phyloP scores from a whole-genome alignment of 2,797 vertebrate genomes.

The Etheostoma nigrum region DNA sequence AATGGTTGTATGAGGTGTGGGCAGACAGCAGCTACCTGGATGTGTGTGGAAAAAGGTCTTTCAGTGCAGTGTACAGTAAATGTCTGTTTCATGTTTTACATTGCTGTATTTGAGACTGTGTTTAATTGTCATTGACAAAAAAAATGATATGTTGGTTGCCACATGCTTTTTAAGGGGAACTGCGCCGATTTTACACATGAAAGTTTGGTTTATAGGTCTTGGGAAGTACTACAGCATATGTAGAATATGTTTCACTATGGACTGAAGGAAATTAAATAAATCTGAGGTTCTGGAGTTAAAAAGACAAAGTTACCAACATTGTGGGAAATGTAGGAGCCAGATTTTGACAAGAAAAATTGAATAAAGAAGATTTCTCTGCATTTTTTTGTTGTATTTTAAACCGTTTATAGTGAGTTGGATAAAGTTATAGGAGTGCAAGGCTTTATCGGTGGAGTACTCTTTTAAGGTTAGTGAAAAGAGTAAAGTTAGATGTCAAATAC shows the following conservation, averaged over 20 bases:
- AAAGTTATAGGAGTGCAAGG: neutral
- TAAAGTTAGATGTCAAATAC: neutral
- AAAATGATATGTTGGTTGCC: neutral
- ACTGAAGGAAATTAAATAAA: neutral
- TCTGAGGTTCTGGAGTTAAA: neutral
- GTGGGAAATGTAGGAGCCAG: neutral
- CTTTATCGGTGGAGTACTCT: no score
- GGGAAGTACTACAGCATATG: no score
- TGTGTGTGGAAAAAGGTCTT: slow-evolving; percentile 17
- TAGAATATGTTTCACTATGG: neutral
- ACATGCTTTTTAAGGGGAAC: neutral
- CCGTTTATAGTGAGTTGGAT: no score
- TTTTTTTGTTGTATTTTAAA: neutral
- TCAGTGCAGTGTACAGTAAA: neutral
- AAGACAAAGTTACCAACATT: neutral
- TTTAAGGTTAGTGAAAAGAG: no score
- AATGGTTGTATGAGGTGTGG: neutral
- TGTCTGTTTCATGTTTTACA: slow-evolving; percentile 51
- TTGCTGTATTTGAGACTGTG: slow-evolving; percentile 27
- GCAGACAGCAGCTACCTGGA: slow-evolving; percentile 5
- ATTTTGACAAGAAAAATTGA: neutral
- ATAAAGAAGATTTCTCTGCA: neutral
- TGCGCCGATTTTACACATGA: neutral
- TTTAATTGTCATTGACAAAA: slow-evolving; percentile 1
- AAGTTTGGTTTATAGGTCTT: no score